These are phyloP conservation scores for Tokudaia tokunoshimensis DNA, from an alignment of 2,797 vertebrate species.

Conservation along the genomic window DNA sequence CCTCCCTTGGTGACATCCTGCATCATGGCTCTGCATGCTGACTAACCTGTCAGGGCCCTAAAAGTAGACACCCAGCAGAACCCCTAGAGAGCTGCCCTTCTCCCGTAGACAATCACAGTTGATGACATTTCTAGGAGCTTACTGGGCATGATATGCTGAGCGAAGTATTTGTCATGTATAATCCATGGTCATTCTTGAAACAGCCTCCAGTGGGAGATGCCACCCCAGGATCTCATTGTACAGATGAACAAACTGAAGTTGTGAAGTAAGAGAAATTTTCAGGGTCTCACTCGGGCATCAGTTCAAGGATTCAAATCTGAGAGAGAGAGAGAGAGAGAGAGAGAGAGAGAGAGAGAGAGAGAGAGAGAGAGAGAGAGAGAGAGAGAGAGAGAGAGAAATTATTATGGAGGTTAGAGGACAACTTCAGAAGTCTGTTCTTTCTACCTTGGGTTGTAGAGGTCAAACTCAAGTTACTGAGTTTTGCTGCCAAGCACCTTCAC, in stretches of 20 bases:
- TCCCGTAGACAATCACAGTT: accelerated
- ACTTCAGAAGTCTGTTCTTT: not conserved
- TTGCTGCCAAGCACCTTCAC: not conserved
- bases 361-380: too few relatives aligned
- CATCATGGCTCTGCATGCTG: not conserved
- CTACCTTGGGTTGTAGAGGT: not conserved
- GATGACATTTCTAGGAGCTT: not conserved
- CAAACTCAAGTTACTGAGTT: not conserved
- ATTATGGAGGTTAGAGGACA: not conserved
- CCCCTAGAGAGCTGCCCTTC: not conserved
- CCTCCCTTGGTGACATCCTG: not conserved
- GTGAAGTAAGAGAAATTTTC: not conserved
- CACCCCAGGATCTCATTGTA: not conserved
- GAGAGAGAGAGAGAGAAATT: not conserved
- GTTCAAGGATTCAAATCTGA: not conserved
- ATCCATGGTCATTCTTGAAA: not conserved
- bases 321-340: too few relatives aligned
- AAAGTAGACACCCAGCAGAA: not conserved
- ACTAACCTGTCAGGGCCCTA: not conserved
- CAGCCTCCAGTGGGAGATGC: not conserved
- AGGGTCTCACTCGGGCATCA: not conserved
- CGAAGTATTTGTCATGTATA: not conserved
- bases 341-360: too few relatives aligned
- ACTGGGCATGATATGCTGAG: not conserved
- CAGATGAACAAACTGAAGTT: not conserved